Conservation (phyloP, 1,140 invertebrate genomes). For the Riptortus pedestris region DNA sequence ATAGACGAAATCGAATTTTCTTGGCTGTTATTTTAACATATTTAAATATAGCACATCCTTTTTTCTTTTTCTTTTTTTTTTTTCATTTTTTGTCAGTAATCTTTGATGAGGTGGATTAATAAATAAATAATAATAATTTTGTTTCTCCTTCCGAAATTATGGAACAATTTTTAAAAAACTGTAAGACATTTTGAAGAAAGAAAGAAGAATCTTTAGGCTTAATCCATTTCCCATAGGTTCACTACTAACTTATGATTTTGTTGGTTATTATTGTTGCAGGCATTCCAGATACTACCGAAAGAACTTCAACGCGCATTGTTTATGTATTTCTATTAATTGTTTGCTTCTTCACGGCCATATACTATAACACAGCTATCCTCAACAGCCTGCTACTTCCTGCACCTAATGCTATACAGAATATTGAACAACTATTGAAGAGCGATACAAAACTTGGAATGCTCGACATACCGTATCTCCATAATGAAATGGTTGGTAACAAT, state of each 20-base stretch:
- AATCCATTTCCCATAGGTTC: neutral
- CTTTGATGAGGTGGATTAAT: no score
- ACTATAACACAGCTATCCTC: slow-evolving; percentile 23
- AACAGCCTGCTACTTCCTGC: slow-evolving; percentile 19
- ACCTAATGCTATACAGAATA: slow-evolving; percentile 22
- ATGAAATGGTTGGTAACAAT: slow-evolving; percentile 17
- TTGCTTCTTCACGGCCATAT: slow-evolving; percentile 10
- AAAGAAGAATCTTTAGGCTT: no score
- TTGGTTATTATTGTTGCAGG: neutral
- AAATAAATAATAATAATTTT: no score
- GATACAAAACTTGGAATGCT: slow-evolving; percentile 19
- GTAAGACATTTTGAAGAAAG: no score
- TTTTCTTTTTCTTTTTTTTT: no score
- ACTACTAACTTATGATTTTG: neutral
- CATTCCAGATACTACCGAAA: slow-evolving; percentile 20
- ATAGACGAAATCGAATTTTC: no score
- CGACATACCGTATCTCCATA: slow-evolving; percentile 17
- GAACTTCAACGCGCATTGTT: slow-evolving; percentile 17
- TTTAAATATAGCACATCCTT: no score
- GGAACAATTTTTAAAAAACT: no score
- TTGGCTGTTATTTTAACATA: no score
- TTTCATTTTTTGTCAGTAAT: no score
- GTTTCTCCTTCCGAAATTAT: no score
- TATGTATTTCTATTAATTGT: slow-evolving; percentile 17
- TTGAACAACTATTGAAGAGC: slow-evolving; percentile 22